Percentiles rank a stretch among this genome's conserved stretches.
Conservation (phyloP, 1,140 invertebrate genomes). For the Bicyclus anynana region DNA sequence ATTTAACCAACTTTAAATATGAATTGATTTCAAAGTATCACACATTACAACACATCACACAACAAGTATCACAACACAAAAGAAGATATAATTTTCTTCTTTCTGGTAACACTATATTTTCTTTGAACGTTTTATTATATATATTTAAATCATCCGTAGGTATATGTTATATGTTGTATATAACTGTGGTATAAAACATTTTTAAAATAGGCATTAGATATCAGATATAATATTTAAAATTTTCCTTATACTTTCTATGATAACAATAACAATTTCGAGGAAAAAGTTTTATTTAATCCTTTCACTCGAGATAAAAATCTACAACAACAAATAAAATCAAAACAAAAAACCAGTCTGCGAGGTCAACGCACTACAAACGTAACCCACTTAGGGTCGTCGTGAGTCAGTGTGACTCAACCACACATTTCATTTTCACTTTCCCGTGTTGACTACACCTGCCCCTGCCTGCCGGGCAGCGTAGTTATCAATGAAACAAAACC, state of each 20-base stretch:
- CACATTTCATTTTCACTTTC: conserved; percentile 44
- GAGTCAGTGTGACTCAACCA: conserved; percentile 25
- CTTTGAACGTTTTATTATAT: no score
- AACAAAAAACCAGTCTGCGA: conserved; percentile 2
- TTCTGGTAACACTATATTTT: no score
- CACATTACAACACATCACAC: no score
- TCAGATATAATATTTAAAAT: not conserved
- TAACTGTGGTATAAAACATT: no score
- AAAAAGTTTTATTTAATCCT: not conserved
- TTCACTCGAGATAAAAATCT: not conserved
- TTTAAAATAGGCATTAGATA: no score
- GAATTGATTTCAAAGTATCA: no score
- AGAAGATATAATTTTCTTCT: no score
- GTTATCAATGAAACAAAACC: conserved; percentile 46
- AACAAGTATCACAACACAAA: no score
- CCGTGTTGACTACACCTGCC: conserved; percentile 53
- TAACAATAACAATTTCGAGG: not conserved
- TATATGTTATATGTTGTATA: no score
- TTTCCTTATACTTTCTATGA: not conserved
- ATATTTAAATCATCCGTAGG: no score
- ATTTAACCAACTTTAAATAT: no score
- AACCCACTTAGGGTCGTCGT: conserved; percentile 32
- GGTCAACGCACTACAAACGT: conserved; percentile 29
- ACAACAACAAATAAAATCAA: not conserved
- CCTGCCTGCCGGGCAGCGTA: conserved; percentile 40